Conservation (phyloP, 2,888 invertebrate species). For the Monopis laevigella region DNA sequence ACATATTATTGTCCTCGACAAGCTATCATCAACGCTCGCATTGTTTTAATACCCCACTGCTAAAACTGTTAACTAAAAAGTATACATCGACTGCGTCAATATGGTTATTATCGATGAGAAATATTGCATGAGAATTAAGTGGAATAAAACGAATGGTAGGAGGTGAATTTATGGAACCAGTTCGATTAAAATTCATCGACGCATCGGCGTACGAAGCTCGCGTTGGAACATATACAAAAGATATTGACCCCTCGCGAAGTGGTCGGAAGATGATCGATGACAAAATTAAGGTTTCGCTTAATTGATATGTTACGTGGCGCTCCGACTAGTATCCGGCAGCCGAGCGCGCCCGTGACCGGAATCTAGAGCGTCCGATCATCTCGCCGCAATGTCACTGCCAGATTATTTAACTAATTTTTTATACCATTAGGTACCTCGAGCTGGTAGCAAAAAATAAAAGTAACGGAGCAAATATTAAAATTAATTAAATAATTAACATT, state of each 20-base stretch:
- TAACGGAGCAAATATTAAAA: too few species aligned
- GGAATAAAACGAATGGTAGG: slow-evolving; percentile 17
- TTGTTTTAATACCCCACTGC: slow-evolving; percentile 26
- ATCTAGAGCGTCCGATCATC: slow-evolving; percentile 29
- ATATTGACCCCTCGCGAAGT: slow-evolving; percentile 53
- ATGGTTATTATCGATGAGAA: slow-evolving; percentile 15
- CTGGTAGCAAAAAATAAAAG: too few species aligned
- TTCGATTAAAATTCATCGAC: slow-evolving; percentile 45
- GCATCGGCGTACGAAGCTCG: slow-evolving; percentile 32
- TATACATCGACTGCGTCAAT: slow-evolving; percentile 5
- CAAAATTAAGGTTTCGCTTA: slow-evolving; percentile 40
- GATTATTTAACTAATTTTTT: too few species aligned
- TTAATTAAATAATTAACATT: too few species aligned
- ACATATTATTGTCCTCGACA: slow-evolving; percentile 31
- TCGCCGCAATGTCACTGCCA: too few species aligned
- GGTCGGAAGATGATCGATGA: slow-evolving; percentile 57
- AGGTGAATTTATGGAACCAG: slow-evolving; percentile 32
- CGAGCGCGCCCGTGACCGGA: slow-evolving; percentile 27
- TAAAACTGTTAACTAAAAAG: slow-evolving; percentile 16
- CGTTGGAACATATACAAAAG: slow-evolving; percentile 46
- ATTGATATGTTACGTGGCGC: slow-evolving; percentile 50
- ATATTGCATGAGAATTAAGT: slow-evolving; percentile 12
- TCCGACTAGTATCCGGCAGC: slow-evolving; percentile 32
- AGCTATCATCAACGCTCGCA: slow-evolving; percentile 33
- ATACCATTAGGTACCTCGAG: too few species aligned